A percentile compares a stretch with the other conserved stretches of the same genome.
Evolutionary conservation across 2,797 vertebrate species (phyloP).

Genomic region (Lithobates pipiens): DNA sequence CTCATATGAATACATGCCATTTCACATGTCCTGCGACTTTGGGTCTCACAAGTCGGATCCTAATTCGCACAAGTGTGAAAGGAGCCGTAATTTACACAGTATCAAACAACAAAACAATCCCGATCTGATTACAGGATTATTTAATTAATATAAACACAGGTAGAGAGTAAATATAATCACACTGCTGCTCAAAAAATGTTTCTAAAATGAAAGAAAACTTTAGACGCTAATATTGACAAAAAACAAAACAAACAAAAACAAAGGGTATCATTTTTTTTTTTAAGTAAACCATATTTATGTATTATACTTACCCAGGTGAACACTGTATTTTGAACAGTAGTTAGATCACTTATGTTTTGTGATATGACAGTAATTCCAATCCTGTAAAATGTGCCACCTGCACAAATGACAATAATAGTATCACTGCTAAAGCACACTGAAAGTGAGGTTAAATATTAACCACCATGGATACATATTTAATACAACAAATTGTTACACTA

Average conservation of each 20-base stretch:
- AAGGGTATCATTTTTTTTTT: not conserved
- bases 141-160: no score
- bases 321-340: constrained; percentile 73
- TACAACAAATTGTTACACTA: constrained; percentile 23
- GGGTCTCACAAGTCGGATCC: no score
- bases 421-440: constrained; percentile 14
- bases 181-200: no score
- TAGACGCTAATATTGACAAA: not conserved
- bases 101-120: no score
- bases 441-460: not conserved
- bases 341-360: constrained; percentile 61
- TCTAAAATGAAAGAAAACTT: no score
- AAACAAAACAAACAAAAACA: not conserved
- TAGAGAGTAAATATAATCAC: no score
- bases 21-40: no score
- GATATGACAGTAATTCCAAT: constrained; percentile 79
- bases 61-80: no score
- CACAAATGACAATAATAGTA: constrained; percentile 67
- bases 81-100: no score
- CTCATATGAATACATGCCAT: no score
- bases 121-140: no score
- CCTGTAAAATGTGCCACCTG: constrained; percentile 88
- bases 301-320: constrained; percentile 83
- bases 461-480: constrained; percentile 24
- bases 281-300: not conserved